Percentiles rank a stretch among this genome's conserved stretches.
phyloP scores from a whole-genome alignment of 2,888 invertebrate genomes.

The Elegia similella region DNA sequence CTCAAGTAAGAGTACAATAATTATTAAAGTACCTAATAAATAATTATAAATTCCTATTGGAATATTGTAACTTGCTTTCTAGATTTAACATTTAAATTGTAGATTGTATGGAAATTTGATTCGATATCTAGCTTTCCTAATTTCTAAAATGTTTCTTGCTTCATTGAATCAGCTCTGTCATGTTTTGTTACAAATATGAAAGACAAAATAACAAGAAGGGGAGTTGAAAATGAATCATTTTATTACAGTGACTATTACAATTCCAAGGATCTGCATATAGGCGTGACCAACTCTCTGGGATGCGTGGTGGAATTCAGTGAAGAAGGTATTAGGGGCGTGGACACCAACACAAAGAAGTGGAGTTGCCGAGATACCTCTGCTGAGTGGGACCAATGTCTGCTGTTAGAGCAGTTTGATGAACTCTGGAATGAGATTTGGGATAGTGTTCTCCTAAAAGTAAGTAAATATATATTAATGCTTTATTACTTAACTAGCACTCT shows the following conservation, averaged over 20 bases:
- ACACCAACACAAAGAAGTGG: constrained; percentile 85
- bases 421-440: constrained; percentile 91
- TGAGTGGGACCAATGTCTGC: constrained; percentile 86
- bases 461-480: neutral
- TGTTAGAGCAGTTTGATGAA: constrained; percentile 85
- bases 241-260: constrained; percentile 89
- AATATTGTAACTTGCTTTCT: neutral
- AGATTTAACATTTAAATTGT: neutral
- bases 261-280: constrained; percentile 93
- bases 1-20: constrained; percentile 84
- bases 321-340: constrained; percentile 84
- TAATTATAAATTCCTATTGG: neutral
- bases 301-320: constrained; percentile 92
- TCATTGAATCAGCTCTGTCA: neutral
- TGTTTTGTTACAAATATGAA: neutral
- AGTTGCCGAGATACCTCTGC: constrained; percentile 75
- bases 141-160: neutral
- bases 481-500: no score
- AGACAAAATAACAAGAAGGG: no score
- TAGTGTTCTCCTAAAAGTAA: constrained; percentile 82
- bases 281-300: constrained; percentile 91
- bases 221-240: neutral
- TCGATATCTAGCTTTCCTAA: neutral
- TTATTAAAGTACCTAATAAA: neutral
- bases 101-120: neutral